Base-by-base conservation (phyloP, 2,888 invertebrate genomes). In the Monoplex corrugatus region DNA sequence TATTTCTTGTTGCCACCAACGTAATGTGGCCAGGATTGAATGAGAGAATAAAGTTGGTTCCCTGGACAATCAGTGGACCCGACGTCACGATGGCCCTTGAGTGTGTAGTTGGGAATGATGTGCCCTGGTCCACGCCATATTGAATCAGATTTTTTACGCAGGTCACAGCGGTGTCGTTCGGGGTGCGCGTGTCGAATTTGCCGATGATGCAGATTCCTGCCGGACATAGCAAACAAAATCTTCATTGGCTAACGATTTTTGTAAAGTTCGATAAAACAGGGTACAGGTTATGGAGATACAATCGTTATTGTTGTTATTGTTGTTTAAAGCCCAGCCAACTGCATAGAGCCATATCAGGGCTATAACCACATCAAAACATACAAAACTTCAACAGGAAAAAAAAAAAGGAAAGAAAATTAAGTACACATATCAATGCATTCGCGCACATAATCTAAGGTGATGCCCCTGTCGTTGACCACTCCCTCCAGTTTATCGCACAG, bases 131-230 rank as follows among this genome's bases (percentile, higher is more conserved):
- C 23, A 93, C 90, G 28, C 93, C 94, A 89, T 94, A 94, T 80
- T 92, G 44, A 44, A 95, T 93, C 83, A 95, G 88, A 43, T 92
- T 90, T 84, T 93, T 91, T 19, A 93, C 90, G 5, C 93, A 89
- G 43, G 92, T 91, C 23, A 94, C 82, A 50, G 94, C 93, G 0
- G 89, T 89, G 8, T 91, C 50, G 68, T 92, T 93, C 10, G 95
- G 95, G 13, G 90, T 57, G 16, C 92, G 89, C 23, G 85, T 89
- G n/a, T 89, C 91, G 91, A 93, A 95, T 89, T 93, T 92, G 23
- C 95, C 95, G 87, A 95, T 93, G 28, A 94, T 89, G 38, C 93
- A 94, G 82, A 95, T 93, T 8, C 94, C 95, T 85, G 92, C n/a
- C n/a, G 40, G 43, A 43, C 35, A 38, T 1, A 1, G 19, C 35